Base-by-base conservation (phyloP, 2,888 invertebrate genomes). In the Mellilla xanthometata region DNA sequence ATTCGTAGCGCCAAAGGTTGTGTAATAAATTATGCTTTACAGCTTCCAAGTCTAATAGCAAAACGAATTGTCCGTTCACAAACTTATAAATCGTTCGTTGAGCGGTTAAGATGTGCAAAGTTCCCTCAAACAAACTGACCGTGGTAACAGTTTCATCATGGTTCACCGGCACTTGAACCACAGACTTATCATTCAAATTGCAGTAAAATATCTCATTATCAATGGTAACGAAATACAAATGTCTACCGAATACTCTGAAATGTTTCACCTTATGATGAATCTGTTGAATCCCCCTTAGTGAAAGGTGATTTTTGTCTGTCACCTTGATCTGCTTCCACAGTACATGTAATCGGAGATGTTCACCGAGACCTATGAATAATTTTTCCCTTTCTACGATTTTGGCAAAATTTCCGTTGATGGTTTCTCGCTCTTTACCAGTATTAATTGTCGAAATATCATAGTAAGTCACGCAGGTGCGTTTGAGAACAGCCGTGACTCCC, bases 401-500 rank as follows among this genome's bases (percentile, higher is more conserved):
- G 72, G 42, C 1, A 30, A 75, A 85, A 2, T 72, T 63, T 0
- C 85, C 86, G 0, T 40, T 29, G 0, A 81, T 65, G 0, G 59
- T 33, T 0, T 57, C 47, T 0, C 67, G 64, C 10, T 62, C 65
- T 0, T 65, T 52, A 2, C n/a, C n/a, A n/a, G 26, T 41, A 1
- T 71, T 55, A 0, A 81, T 35, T 0, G 77, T 79, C 0, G 71
- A 58, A 0, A 73, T 43, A 24, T 86, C 66, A 30, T 82, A 84
- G 29, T 81, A 86, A 0, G 60, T 58, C 1, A 88, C 74, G 0
- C 55, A 61, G 0, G 28, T n/a, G 8, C 41, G 26, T 24, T 47
- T 50, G 8, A 80, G 84, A 0, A 87, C 76, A 0, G 73, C 77
- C 2, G 87, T 49, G 0, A 66, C 29, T 0, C 83, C 83, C 4